These are phyloP conservation scores for Protaetia brevitarsis DNA, from an alignment of 1,140 invertebrate genomes.

Conservation along the genomic window DNA sequence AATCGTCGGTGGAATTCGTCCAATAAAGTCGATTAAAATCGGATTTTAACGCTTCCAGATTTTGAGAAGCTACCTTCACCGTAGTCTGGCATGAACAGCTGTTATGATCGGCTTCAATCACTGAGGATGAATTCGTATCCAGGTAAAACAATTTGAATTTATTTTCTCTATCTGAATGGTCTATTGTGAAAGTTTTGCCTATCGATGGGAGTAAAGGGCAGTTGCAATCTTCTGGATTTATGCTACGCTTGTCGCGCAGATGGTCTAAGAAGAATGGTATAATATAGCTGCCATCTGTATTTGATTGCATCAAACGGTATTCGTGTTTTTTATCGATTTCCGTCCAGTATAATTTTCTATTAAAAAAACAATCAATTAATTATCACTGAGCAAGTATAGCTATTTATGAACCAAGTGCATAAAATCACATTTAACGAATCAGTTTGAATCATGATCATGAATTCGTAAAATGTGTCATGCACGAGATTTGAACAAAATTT, in stretches of 20 bases:
- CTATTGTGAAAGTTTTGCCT: slow-evolving; percentile 61
- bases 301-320: slow-evolving; percentile 61
- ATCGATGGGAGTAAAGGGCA: slow-evolving; percentile 60
- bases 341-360: slow-evolving; percentile 72
- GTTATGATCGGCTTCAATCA: slow-evolving; percentile 63
- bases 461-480: too few relatives aligned
- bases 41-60: slow-evolving; percentile 59
- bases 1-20: slow-evolving; percentile 59
- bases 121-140: slow-evolving; percentile 52
- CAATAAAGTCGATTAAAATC: slow-evolving; percentile 69
- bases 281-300: slow-evolving; percentile 56
- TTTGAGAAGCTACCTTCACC: slow-evolving; percentile 50
- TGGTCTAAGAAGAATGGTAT: slow-evolving; percentile 58
- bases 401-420: too few relatives aligned
- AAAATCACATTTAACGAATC: too few relatives aligned
- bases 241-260: slow-evolving; percentile 34
- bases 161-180: slow-evolving; percentile 56
- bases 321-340: slow-evolving; percentile 54
- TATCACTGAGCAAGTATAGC: too few relatives aligned
- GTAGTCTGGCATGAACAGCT: slow-evolving; percentile 62
- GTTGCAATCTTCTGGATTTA: slow-evolving; percentile 48
- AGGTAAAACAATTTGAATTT: slow-evolving; percentile 65
- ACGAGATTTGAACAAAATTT: too few relatives aligned
- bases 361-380: slow-evolving; percentile 36
- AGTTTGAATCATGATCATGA: too few relatives aligned